These are phyloP conservation scores for Pseudoips prasinana DNA, from an alignment of 2,888 invertebrate genomes.

Conservation along the genomic window DNA sequence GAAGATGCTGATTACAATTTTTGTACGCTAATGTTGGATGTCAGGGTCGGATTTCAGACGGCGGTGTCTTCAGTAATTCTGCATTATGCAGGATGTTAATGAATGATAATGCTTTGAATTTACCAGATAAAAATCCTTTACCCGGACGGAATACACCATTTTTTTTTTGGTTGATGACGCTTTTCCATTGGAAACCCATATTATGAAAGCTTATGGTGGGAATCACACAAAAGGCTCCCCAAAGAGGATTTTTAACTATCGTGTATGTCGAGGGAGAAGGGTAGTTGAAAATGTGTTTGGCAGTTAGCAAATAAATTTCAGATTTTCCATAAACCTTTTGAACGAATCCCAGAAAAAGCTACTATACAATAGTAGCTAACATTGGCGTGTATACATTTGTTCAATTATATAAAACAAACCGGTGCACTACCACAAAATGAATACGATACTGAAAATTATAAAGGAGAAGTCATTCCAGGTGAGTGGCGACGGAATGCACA, in stretches of 20 bases:
- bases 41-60: slow-evolving; percentile 24
- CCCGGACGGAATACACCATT: slow-evolving; percentile 20
- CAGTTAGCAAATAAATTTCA: slow-evolving; percentile 22
- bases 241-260: slow-evolving; percentile 26
- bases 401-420: slow-evolving; percentile 17
- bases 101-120: slow-evolving; percentile 21
- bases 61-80: slow-evolving; percentile 25
- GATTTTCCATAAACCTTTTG: slow-evolving; percentile 13
- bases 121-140: slow-evolving; percentile 24
- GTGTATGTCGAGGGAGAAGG: slow-evolving; percentile 25
- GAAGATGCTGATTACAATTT: slow-evolving; percentile 54
- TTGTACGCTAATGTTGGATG: slow-evolving; percentile 31
- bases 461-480: slow-evolving; percentile 17
- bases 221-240: slow-evolving; percentile 20
- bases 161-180: slow-evolving; percentile 24
- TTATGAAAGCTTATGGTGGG: slow-evolving; percentile 29
- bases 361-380: slow-evolving; percentile 13
- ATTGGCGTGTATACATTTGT: slow-evolving; percentile 19
- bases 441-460: slow-evolving; percentile 25
- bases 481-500: slow-evolving; percentile 13
- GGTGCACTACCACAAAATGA: slow-evolving; percentile 13
- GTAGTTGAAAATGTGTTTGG: slow-evolving; percentile 35
- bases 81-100: slow-evolving; percentile 20
- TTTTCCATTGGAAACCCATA: slow-evolving; percentile 16
- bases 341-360: slow-evolving; percentile 18